These are phyloP conservation scores for Gobiocypris rarus DNA, from an alignment of 2,113 vertebrate species.

Conservation along the genomic window DNA sequence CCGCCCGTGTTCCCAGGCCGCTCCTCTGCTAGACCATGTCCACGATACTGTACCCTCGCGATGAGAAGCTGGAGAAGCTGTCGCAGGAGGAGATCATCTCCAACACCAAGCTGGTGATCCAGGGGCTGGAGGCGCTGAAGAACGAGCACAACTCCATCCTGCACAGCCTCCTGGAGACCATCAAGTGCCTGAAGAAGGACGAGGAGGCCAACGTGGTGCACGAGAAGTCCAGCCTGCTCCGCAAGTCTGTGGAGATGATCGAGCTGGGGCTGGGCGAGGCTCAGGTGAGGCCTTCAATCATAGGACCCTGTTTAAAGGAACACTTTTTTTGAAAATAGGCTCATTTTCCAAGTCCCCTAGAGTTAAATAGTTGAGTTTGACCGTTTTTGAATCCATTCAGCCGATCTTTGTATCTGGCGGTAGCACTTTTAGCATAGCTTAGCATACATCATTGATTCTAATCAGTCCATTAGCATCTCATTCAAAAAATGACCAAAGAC, in stretches of 20 bases:
- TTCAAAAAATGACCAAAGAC: too few species aligned
- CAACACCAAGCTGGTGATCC: slow-evolving; percentile 95
- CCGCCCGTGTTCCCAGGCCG: slow-evolving; percentile 64
- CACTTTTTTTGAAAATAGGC: too few species aligned
- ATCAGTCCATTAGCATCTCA: too few species aligned
- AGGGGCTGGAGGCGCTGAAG: slow-evolving; percentile 95
- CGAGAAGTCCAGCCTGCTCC: slow-evolving; percentile 94
- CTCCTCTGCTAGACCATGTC: slow-evolving; percentile 80
- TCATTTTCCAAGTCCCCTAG: too few species aligned
- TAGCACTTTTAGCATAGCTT: too few species aligned
- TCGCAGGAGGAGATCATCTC: slow-evolving; percentile 98
- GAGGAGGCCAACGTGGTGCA: slow-evolving; percentile 97
- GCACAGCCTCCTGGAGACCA: slow-evolving; percentile 95
- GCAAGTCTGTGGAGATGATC: slow-evolving; percentile 97
- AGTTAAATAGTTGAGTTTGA: too few species aligned
- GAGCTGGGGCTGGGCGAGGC: slow-evolving; percentile 96
- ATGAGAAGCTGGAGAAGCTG: slow-evolving; percentile 93
- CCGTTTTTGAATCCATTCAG: too few species aligned
- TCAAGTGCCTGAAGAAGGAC: slow-evolving; percentile 97
- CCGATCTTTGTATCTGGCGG: too few species aligned
- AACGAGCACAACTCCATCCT: slow-evolving; percentile 98
- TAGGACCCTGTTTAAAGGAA: too few species aligned
- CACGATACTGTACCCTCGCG: slow-evolving; percentile 89
- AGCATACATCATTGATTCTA: too few species aligned
- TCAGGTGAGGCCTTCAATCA: too few species aligned